Evolutionary conservation across 2,113 vertebrate genomes (phyloP).

Genomic region (Catharus bicknelli): DNA sequence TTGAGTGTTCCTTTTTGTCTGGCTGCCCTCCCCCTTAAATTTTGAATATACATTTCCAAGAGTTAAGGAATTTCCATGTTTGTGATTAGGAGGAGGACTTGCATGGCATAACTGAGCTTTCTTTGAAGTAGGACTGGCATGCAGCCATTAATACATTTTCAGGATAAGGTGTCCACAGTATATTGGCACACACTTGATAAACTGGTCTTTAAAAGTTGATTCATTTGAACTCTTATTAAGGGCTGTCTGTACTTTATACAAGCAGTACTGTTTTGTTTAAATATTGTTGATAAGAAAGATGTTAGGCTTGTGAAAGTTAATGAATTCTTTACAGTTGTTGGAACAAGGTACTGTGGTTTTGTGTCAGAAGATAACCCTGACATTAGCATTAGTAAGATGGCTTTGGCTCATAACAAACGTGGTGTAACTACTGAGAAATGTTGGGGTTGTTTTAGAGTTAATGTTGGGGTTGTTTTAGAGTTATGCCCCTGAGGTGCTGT

Average conservation of each 20-base stretch:
- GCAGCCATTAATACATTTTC: background rate
- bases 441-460: background rate
- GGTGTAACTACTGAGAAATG: background rate
- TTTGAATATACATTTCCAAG: background rate
- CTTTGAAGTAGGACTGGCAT: background rate
- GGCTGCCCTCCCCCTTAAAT: background rate
- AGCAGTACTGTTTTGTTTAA: background rate
- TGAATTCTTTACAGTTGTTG: slow-evolving; percentile 13
- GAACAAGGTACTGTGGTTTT: background rate
- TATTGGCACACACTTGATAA: background rate
- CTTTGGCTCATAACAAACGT: slow-evolving; percentile 28
- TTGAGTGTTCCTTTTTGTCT: background rate
- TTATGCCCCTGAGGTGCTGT: background rate
- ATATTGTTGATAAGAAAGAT: background rate
- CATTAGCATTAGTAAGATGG: background rate
- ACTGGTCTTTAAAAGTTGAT: background rate
- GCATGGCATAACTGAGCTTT: background rate
- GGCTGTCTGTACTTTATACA: background rate
- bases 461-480: background rate
- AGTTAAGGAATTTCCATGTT: background rate
- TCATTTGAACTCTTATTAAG: background rate
- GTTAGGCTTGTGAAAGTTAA: background rate
- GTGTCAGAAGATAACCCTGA: slow-evolving; percentile 2
- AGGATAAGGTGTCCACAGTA: background rate
- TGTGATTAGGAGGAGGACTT: background rate